Base-by-base conservation (phyloP, 2,888 invertebrate species). In the Meghimatium bilineatum region DNA sequence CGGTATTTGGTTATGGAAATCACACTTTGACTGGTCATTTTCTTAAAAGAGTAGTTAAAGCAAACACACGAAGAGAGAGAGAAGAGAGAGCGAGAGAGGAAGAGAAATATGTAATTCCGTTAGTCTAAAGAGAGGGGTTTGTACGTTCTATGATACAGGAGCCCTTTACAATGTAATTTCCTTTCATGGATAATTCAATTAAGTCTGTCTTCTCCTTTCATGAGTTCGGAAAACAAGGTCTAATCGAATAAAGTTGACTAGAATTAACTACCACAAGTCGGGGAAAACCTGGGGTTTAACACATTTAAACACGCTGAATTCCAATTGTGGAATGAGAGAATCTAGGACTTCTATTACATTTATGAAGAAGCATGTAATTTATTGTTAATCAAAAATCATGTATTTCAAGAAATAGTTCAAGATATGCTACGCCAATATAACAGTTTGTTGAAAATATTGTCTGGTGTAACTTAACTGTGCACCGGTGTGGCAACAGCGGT, bases 21-120 rank as follows among this genome's bases (percentile, higher is more conserved):
- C n/a, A n/a, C n/a, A n/a, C n/a, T n/a, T 49, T 49, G 17, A 49
- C 8, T 49, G 8, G 17, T 49, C 49, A 49, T 49, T 17, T 49
- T 49, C 8, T 49, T 12, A 49, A 49, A 49, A 17, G 56, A 5
- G 56, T 56, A 56, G 12, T 56, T 56, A 10, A 12, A 32, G 29
- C 10, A 66, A 6, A n/a, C 10, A 66, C 8, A 66, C 2, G 17
- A 20, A 29, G 66, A 5, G 66, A 29, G 76, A 52, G 34, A 49
- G 66, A 74, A 67, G 71, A 71, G 77, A 71, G 71, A 38, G 83
- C 60, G 78, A 38, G 71, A 78, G 71, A 71, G 49, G 36, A 23
- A 69, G 72, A 56, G 72, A 36, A 29, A 38, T 20, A 60, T 49
- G 5, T 56, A 23, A 56, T 56, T 14, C 23, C 23, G 23, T 23